Evolutionary conservation across 2,113 vertebrate species (phyloP).

Genomic region (Nyctereutes procyonoides): DNA sequence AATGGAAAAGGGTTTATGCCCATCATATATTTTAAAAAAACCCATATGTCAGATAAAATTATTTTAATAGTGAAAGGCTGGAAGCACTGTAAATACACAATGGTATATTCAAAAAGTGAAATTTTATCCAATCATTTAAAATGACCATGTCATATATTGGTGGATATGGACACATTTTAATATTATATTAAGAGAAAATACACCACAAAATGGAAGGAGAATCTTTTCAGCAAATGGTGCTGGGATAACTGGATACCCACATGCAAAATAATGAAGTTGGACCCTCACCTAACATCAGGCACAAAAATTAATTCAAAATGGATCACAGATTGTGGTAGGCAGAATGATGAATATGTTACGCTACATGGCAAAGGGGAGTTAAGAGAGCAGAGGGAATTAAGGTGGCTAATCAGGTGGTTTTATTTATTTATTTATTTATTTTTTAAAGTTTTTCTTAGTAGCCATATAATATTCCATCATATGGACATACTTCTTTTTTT

Average conservation of each 20-base stretch:
- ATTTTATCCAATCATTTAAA: background rate
- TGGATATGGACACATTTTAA: background rate
- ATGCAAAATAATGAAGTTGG: background rate
- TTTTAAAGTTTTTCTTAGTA: no score
- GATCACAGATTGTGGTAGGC: background rate
- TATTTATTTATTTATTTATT: no score
- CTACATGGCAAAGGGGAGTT: background rate
- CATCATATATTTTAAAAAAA: background rate
- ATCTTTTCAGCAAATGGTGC: background rate
- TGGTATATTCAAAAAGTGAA: background rate
- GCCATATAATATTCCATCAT: no score
- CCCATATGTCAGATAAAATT: background rate
- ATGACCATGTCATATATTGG: background rate
- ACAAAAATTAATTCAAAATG: background rate
- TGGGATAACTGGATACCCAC: background rate
- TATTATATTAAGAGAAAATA: conserved; percentile 11
- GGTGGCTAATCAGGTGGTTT: background rate
- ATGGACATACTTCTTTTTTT: no score
- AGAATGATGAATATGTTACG: background rate
- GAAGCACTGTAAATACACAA: background rate
- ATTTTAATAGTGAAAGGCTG: background rate
- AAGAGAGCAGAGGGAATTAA: background rate
- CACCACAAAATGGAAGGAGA: background rate
- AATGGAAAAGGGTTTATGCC: background rate
- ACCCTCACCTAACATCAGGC: background rate